Conservation (phyloP, 92 coral and sea anemone species). For the Parazoanthus darwini region DNA sequence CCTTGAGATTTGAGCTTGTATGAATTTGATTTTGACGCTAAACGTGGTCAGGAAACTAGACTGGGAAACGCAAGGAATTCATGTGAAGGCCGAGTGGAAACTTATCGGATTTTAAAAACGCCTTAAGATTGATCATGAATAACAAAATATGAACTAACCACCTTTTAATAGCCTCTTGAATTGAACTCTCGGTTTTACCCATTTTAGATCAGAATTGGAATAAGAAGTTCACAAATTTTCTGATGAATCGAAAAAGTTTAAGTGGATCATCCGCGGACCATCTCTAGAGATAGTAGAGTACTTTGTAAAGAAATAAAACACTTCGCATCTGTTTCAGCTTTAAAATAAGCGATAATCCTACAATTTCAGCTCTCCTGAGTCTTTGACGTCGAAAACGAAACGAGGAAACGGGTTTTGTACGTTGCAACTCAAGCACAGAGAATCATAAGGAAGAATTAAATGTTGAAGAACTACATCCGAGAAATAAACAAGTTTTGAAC, state of each 20-base stretch:
- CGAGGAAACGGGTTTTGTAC: neutral
- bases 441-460: neutral
- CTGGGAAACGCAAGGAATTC: neutral
- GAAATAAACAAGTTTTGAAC: too few relatives aligned
- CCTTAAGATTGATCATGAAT: neutral
- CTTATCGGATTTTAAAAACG: constrained; percentile 36
- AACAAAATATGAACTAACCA: constrained; percentile 1
- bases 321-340: neutral
- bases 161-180: neutral
- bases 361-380: neutral
- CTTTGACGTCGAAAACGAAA: neutral
- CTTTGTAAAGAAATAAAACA: too few relatives aligned
- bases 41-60: too few relatives aligned
- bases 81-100: neutral
- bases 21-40: too few relatives aligned
- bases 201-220: too few relatives aligned
- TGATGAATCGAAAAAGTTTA: too few relatives aligned
- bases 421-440: neutral
- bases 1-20: neutral
- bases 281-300: too few relatives aligned
- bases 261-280: too few relatives aligned
- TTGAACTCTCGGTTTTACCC: neutral
- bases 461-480: neutral
- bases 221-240: too few relatives aligned
- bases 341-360: neutral